A percentile compares a stretch with the other conserved stretches of the same genome.
These are phyloP conservation scores for Alloscopus bannaensis DNA, from an alignment of 2,888 invertebrate species.

Conservation along the genomic window DNA sequence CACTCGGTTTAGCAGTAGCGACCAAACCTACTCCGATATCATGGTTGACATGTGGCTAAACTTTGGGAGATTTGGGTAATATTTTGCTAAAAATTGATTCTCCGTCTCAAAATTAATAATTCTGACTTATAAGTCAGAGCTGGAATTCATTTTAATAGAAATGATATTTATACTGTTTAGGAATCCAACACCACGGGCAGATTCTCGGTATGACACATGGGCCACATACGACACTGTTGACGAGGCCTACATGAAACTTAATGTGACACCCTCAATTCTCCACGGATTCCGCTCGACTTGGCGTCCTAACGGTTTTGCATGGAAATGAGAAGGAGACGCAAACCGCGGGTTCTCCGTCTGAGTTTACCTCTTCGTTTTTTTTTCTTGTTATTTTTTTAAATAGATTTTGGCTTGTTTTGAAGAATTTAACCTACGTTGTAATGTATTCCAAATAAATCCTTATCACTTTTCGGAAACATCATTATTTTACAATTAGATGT, in stretches of 20 bases:
- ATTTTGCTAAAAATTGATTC: too few species aligned
- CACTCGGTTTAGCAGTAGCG: not conserved
- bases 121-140: too few species aligned
- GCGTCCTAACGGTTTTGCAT: constrained; percentile 25
- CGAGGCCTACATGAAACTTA: constrained; percentile 21
- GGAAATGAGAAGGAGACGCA: constrained; percentile 1
- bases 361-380: too few species aligned
- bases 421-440: too few species aligned
- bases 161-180: constrained; percentile 2
- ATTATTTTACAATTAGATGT: too few species aligned
- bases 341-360: too few species aligned
- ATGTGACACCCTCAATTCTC: not conserved
- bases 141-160: not conserved
- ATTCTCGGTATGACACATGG: constrained; percentile 1
- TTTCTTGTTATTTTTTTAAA: too few species aligned
- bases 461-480: too few species aligned
- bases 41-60: constrained; percentile 20
- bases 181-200: not conserved
- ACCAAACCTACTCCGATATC: not conserved
- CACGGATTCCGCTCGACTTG: not conserved
- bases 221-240: not conserved
- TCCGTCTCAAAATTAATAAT: too few species aligned
- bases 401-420: too few species aligned
- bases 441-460: too few species aligned
- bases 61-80: constrained; percentile 14